Conservation (phyloP, 2,797 vertebrate genomes). For the Sciurus vulgaris region DNA sequence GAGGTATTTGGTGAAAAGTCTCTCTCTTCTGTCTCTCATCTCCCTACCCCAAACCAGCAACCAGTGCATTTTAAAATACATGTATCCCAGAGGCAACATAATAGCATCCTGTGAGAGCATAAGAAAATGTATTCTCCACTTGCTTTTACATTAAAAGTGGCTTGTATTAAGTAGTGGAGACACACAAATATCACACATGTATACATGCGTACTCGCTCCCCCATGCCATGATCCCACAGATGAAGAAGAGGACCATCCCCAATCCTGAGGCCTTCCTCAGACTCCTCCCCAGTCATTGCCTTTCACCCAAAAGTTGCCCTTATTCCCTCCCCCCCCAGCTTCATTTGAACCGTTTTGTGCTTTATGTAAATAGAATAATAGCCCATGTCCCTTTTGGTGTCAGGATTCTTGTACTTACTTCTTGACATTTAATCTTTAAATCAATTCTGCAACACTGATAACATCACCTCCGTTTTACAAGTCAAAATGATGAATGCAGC, state of each 20-base stretch:
- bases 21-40: neutral
- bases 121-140: neutral
- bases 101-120: neutral
- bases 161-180: neutral
- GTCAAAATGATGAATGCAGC: neutral
- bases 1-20: neutral
- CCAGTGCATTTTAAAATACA: neutral
- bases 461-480: neutral
- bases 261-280: neutral
- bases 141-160: neutral
- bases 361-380: neutral
- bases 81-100: neutral
- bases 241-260: neutral
- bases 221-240: fast-evolving
- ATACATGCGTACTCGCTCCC: fast-evolving
- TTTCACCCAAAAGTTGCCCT: neutral
- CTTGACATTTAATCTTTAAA: neutral
- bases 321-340: too few species aligned
- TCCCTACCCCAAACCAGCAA: neutral
- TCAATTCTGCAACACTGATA: neutral
- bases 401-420: neutral
- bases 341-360: neutral
- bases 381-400: neutral
- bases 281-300: neutral
- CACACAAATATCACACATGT: fast-evolving